phyloP scores from a whole-genome alignment of 2,797 vertebrate genomes.

The Thripadectes ignobilis region DNA sequence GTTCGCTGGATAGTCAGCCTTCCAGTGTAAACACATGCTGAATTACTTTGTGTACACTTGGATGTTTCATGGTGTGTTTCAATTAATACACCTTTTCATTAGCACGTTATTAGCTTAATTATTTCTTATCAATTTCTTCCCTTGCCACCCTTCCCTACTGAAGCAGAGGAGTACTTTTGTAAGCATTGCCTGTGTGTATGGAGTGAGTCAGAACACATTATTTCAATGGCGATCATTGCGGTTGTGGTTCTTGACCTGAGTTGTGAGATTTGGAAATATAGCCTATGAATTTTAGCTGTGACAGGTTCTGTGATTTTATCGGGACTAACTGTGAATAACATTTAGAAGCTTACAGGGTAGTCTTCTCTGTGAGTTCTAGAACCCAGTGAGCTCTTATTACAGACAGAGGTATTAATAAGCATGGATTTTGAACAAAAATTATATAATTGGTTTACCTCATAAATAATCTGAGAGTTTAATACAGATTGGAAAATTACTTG shows the following conservation, averaged over 20 bases:
- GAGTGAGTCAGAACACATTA: neutral
- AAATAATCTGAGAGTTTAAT: neutral
- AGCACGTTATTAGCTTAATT: neutral
- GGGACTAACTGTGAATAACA: neutral
- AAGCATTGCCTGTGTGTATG: neutral
- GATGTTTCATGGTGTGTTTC: neutral
- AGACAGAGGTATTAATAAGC: neutral
- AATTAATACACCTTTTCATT: conserved; percentile 43
- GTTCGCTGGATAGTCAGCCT: neutral
- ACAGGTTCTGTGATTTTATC: neutral
- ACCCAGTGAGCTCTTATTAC: neutral
- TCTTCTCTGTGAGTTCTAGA: neutral
- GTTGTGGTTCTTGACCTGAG: neutral
- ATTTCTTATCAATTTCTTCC: conserved; percentile 29
- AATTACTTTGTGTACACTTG: neutral
- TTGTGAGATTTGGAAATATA: neutral
- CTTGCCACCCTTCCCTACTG: neutral
- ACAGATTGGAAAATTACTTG: neutral
- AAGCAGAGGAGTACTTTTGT: neutral
- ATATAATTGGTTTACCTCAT: neutral
- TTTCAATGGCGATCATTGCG: neutral
- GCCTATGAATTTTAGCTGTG: conserved; percentile 5
- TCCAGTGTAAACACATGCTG: neutral
- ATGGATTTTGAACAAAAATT: neutral
- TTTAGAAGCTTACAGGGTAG: neutral